These are phyloP conservation scores for Chelon labrosus DNA, from an alignment of 2,797 vertebrate species.

Conservation along the genomic window DNA sequence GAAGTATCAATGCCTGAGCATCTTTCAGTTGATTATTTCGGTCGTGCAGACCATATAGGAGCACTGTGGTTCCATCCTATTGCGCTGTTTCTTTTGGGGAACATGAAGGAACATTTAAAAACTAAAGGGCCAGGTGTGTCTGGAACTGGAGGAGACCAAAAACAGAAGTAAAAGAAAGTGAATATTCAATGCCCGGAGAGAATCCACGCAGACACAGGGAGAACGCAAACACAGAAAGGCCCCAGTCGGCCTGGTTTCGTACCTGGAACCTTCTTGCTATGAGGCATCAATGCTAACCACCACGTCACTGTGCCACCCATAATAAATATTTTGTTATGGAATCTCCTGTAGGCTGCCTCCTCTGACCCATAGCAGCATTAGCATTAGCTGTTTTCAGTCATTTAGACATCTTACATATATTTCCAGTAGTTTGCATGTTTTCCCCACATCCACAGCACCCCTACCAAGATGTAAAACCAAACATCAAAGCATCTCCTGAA, in stretches of 20 bases:
- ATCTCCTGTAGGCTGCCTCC: neutral
- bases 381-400: neutral
- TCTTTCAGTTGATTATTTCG: no score
- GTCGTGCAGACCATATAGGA: neutral
- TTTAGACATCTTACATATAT: neutral
- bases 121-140: neutral
- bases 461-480: conserved; percentile 38
- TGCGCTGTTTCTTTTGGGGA: neutral
- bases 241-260: no score
- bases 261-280: no score
- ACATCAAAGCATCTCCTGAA: conserved; percentile 12
- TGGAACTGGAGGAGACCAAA: neutral
- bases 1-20: no score
- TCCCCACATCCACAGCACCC: conserved; percentile 19
- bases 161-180: neutral
- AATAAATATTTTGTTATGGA: neutral
- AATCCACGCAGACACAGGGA: no score
- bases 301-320: neutral
- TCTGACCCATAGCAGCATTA: neutral
- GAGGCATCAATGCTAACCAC: no score
- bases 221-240: no score
- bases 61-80: neutral
- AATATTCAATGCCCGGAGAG: no score
- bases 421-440: conserved; percentile 19
- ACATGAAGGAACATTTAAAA: neutral